phyloP scores from a whole-genome alignment of 2,113 vertebrate species.

The Neodon shergylaensis region DNA sequence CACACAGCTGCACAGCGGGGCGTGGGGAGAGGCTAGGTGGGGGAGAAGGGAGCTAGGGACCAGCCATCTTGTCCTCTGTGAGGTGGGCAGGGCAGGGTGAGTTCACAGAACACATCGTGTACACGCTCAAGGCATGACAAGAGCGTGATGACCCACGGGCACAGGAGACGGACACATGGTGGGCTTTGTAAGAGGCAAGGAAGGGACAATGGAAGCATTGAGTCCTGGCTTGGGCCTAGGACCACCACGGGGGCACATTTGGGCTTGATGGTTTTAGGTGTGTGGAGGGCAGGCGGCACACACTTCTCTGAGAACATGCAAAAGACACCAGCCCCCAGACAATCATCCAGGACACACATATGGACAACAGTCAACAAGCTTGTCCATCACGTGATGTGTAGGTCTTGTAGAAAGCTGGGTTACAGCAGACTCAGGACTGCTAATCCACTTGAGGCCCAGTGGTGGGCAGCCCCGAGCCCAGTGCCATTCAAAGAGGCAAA shows the following conservation, averaged over 20 bases:
- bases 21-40: neutral
- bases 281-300: conserved; percentile 7
- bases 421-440: neutral
- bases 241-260: conserved; percentile 20
- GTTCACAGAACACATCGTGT: conserved; percentile 73
- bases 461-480: neutral
- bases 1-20: conserved; percentile 74
- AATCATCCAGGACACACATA: neutral
- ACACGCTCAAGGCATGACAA: conserved; percentile 55
- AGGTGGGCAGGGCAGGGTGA: conserved; percentile 56
- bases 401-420: neutral
- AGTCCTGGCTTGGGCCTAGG: conserved; percentile 50
- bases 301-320: conserved; percentile 63
- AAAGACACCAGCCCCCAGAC: conserved; percentile 59
- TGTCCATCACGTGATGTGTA: neutral
- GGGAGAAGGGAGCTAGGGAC: conserved; percentile 10
- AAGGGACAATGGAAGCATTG: neutral
- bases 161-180: conserved; percentile 67
- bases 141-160: conserved; percentile 60
- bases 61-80: conserved; percentile 70
- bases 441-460: neutral
- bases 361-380: conserved; percentile 20
- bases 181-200: conserved; percentile 70
- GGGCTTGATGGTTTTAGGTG: neutral
- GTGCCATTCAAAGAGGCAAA: neutral